phyloP scores from a whole-genome alignment of 2,888 invertebrate species.

The Sicus ferrugineus region DNA sequence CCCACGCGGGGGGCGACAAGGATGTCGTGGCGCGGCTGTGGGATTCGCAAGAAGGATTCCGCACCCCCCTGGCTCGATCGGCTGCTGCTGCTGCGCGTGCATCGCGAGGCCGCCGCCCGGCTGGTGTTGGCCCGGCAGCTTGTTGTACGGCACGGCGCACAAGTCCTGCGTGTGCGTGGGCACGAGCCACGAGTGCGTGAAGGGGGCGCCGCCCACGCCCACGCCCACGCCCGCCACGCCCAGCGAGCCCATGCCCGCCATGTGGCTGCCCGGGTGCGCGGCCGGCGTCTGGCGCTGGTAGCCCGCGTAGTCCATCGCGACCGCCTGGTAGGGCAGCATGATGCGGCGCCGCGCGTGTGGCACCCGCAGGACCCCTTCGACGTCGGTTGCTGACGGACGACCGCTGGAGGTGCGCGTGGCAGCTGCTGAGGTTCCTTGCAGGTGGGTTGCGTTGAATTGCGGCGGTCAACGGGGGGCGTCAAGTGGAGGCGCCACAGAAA shows the following conservation, averaged over 20 bases:
- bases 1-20: too few species aligned
- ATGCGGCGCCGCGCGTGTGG: too few species aligned
- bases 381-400: too few species aligned
- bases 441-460: too few species aligned
- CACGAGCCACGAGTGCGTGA: conserved; percentile 96
- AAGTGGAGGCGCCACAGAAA: neutral
- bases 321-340: conserved; percentile 88
- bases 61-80: conserved; percentile 80
- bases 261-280: conserved; percentile 61
- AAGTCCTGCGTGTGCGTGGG: conserved; percentile 91
- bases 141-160: conserved; percentile 86
- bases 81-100: conserved; percentile 62
- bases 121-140: conserved; percentile 67
- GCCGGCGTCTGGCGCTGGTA: conserved; percentile 70
- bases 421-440: too few species aligned
- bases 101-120: conserved; percentile 52
- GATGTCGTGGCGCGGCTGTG: neutral
- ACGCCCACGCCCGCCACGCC: conserved; percentile 65
- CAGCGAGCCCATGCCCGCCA: conserved; percentile 66
- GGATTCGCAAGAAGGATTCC: neutral
- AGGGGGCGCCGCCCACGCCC: too few species aligned
- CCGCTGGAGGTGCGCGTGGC: too few species aligned
- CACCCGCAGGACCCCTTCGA: too few species aligned
- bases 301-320: conserved; percentile 85
- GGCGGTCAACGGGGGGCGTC: neutral